Base-by-base conservation (phyloP, 2,113 vertebrate species). In the Lagopus muta region DNA sequence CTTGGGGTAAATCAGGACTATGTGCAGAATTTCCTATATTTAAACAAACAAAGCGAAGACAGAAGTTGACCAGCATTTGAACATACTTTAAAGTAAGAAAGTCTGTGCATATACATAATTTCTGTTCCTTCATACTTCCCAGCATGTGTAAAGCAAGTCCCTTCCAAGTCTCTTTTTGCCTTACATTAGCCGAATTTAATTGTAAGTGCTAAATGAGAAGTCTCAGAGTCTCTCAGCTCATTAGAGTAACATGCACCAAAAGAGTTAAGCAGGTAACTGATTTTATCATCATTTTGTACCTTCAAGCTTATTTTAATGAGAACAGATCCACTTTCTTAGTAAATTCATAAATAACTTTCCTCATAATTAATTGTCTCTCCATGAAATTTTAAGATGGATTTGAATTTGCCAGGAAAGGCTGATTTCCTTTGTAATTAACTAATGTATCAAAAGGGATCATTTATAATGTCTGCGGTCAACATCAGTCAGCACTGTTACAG, bases 321-420 rank as follows among this genome's bases (percentile, higher is more conserved):
- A 76, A 88, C 73, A 90, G 65, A 67, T 88, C 62, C 25, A 52
- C 50, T 84, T 94, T 95, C 91, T 94, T 57, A 60, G 65, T 77
- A 95, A 97, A 96, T 57, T 86, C 61, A 96, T 87, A 96, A 97
- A 95, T 97, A 96, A 95, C 20, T 92, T 78, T 50, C 58, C 67
- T 91, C 27, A 81, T 92, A 95, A 92, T 90, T 71, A 94, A 96
- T 82, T 81, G 86, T 34, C 16, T 95, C 50, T 91, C 64, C 81
- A 82, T 84, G 69, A 97, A 90, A 92, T 90, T 96, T 86, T 97
- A 95, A 96, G 86, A 95, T 60, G 45, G 80, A 92, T 94, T 95
- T 95, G 64, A 95, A 94, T 95, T 95, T 78, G n/a, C 70, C 62
- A 74, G 27, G 25, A 95, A 78, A 86, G 57, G 57, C 77, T 90